Evolutionary conservation across 1,140 invertebrate species (phyloP), one percentile per base, ranked within the genome.

Genomic region (Drosophila mayri): DNA sequence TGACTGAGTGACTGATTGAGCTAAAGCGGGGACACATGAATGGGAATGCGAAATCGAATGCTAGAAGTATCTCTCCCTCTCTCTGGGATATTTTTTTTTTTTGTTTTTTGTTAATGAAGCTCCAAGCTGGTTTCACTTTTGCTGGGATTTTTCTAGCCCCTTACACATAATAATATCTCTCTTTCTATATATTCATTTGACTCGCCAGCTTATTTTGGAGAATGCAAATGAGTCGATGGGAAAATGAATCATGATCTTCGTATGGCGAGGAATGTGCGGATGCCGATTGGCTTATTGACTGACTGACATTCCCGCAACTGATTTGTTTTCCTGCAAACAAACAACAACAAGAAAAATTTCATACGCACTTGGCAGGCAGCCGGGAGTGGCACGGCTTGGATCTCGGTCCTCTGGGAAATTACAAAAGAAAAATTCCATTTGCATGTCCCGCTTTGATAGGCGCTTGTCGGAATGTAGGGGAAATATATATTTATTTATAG

Each of bases 41-140:
- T 60, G 72, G 32, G 44, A 66, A 30, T 55, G 54, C 47, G 43
- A 72, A 47, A 50, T 44, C 37, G 57, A 60, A 47, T 25, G 25
- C 28, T 30, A 25, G 41, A 58, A 58, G 50, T 25, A 46, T 49
- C 30, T 61, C 49, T 59, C 22, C 30, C 2, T 38, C 30, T 47
- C 37, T 9, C 58, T 40, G 44, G 44, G 37, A 40, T 71, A 78
- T 77, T 3, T 5, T 81, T 77, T 3, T 5, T 37, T 12, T 37
- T 12, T 37, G 1, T 37, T 37, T n/a, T n/a, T 76, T 63, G 73
- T 85, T 81, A 85, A 81, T 85, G 74, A 86, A 80, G 61, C 78
- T 44, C 67, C 50, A 40, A 61, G 55, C 76, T 20, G 60, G 50
- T 81, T 81, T 81, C 78, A 72, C 66, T 80, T 81, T 76, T 60